Conservation (phyloP, 2,113 vertebrate species). For the Calyptommatus sinebrachiatus region DNA sequence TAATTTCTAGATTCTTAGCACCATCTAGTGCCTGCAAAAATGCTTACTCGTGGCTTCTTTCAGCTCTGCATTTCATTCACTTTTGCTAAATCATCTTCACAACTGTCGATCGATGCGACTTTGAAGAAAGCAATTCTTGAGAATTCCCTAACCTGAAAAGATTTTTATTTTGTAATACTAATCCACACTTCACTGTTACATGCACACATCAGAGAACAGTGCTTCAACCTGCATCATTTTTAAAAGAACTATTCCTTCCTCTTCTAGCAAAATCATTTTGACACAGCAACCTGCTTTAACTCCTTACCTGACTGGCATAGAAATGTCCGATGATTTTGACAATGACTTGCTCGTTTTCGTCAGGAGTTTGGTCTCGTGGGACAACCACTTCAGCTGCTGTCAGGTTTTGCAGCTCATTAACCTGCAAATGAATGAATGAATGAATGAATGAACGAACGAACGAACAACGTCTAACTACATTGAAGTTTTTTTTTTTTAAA, state of each 20-base stretch:
- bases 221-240: neutral
- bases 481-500: neutral
- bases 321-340: conserved; percentile 97
- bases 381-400: conserved; percentile 95
- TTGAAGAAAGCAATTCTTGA: too few species aligned
- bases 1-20: too few species aligned
- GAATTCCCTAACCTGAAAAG: too few species aligned
- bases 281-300: neutral
- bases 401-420: conserved; percentile 93
- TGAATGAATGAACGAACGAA: neutral
- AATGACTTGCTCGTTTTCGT: conserved; percentile 93
- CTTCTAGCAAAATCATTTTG: neutral
- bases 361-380: conserved; percentile 90
- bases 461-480: neutral
- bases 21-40: too few species aligned
- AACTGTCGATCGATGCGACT: too few species aligned
- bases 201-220: neutral
- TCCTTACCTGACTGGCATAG: conserved; percentile 91
- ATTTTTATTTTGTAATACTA: neutral
- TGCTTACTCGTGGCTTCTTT: too few species aligned
- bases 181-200: neutral
- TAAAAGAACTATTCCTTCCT: neutral
- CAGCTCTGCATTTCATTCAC: too few species aligned
- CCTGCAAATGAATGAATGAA: conserved; percentile 61
- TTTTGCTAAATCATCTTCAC: too few species aligned